Percentiles rank a stretch among this genome's conserved stretches.
phyloP scores from a whole-genome alignment of 2,888 invertebrate species.

The Sesia apiformis region DNA sequence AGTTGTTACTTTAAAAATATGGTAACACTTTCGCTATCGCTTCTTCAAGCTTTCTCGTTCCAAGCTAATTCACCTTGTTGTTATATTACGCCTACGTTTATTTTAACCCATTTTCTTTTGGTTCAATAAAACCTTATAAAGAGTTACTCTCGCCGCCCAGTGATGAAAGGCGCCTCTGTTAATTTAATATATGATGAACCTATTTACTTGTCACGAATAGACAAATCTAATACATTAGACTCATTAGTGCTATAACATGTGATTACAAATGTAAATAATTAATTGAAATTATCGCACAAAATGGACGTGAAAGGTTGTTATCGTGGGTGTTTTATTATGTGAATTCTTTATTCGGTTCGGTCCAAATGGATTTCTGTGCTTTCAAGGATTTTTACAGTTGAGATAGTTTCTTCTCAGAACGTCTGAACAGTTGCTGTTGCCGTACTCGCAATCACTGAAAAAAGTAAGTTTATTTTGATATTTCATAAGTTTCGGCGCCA shows the following conservation, averaged over 20 bases:
- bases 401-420: not conserved
- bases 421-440: not conserved
- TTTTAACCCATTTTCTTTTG: slow-evolving; percentile 15
- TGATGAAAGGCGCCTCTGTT: slow-evolving; percentile 27
- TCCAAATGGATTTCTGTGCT: not conserved
- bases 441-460: not conserved
- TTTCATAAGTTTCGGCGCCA: not conserved
- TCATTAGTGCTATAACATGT: slow-evolving; percentile 40
- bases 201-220: slow-evolving; percentile 11
- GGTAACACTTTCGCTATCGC: not conserved
- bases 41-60: not conserved
- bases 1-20: too few relatives aligned
- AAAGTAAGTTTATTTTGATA: not conserved
- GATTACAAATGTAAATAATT: slow-evolving; percentile 57
- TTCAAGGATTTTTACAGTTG: not conserved
- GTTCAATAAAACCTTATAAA: slow-evolving; percentile 7
- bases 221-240: slow-evolving; percentile 4
- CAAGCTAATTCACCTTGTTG: not conserved
- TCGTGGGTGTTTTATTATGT: slow-evolving; percentile 49
- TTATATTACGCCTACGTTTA: slow-evolving; percentile 1
- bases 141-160: slow-evolving; percentile 24
- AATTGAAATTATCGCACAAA: slow-evolving; percentile 47
- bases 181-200: slow-evolving; percentile 24
- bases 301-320: slow-evolving; percentile 53
- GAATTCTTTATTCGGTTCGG: slow-evolving; percentile 23